Evolutionary conservation across 2,888 invertebrate species (phyloP).

Genomic region (Tineola bisselliella): DNA sequence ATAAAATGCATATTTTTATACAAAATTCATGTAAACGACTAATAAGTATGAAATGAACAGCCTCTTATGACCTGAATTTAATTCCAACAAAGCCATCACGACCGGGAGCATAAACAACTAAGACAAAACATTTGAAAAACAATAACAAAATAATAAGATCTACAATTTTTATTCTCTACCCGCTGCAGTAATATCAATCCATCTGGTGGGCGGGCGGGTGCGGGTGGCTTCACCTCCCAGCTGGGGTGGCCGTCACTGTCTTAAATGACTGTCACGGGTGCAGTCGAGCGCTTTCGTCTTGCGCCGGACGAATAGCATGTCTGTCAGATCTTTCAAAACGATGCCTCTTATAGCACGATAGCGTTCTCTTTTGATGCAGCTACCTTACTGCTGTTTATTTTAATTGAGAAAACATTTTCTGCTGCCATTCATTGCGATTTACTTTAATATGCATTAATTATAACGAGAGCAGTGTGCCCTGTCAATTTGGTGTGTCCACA

Average conservation of each 20-base stretch:
- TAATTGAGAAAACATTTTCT: neutral
- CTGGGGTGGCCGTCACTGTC: constrained; percentile 49
- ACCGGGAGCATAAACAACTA: neutral
- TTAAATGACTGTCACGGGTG: constrained; percentile 67
- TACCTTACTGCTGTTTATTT: neutral
- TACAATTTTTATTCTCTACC: constrained; percentile 10
- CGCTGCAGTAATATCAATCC: constrained; percentile 65
- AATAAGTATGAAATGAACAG: too few relatives aligned
- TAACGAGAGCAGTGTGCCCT: too few relatives aligned
- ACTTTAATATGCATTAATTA: too few relatives aligned
- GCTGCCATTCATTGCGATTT: too few relatives aligned
- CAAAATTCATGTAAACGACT: too few relatives aligned
- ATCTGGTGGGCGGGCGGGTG: constrained; percentile 45
- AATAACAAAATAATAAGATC: constrained; percentile 10
- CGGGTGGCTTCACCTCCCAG: constrained; percentile 16
- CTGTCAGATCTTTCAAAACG: constrained; percentile 4
- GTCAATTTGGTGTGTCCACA: too few relatives aligned
- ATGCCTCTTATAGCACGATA: neutral
- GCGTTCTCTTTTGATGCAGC: neutral
- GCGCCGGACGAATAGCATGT: constrained; percentile 8
- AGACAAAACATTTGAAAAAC: neutral
- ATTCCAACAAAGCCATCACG: too few relatives aligned
- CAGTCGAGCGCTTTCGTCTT: constrained; percentile 32
- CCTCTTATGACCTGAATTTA: too few relatives aligned
- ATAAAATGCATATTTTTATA: too few relatives aligned